Evolutionary conservation across 2,888 invertebrate genomes (phyloP).

Genomic region (Protonemura montana): DNA sequence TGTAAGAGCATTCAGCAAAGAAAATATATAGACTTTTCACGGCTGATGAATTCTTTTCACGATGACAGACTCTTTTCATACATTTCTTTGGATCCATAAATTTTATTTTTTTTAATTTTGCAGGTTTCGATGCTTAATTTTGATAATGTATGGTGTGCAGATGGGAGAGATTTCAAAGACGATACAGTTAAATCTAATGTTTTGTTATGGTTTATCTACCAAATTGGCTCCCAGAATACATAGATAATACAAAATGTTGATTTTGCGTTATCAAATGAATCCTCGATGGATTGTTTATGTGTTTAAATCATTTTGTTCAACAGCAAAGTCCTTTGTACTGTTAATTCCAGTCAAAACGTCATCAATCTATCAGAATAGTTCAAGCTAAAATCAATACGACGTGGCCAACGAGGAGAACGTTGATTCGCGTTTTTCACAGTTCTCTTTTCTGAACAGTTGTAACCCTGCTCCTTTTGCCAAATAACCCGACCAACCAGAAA

Average conservation of each 20-base stretch:
- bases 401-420: neutral
- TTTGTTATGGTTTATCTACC: neutral
- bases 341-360: neutral
- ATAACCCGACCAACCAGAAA: neutral
- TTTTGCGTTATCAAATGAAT: neutral
- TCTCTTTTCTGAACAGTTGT: neutral
- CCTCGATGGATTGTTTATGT: neutral
- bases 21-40: too few species aligned
- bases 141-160: neutral
- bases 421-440: neutral
- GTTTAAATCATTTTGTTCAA: neutral
- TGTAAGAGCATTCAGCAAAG: too few species aligned
- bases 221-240: neutral
- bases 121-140: too few species aligned
- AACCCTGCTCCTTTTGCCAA: neutral
- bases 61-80: too few species aligned
- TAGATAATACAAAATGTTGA: neutral
- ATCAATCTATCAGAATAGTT: neutral
- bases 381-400: neutral
- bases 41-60: too few species aligned
- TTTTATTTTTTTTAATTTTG: too few species aligned
- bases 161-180: too few species aligned
- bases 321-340: neutral
- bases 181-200: too few species aligned
- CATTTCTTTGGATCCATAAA: too few species aligned